Base-by-base conservation (phyloP, 2,888 invertebrate genomes). In the Neoascia interrupta region DNA sequence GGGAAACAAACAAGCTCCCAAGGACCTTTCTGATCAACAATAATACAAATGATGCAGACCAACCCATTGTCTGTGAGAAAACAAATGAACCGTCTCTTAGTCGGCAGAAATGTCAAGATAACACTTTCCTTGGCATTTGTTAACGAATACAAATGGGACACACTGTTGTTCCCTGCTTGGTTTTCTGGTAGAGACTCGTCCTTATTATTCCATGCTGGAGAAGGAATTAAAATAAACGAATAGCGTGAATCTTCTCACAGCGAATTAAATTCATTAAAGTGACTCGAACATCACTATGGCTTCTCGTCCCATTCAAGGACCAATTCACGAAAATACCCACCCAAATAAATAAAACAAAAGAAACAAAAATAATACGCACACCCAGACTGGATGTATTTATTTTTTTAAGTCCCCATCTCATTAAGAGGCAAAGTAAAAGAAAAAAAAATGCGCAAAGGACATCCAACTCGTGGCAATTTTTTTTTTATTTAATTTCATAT, bases 131-230 rank as follows among this genome's bases (percentile, higher is more conserved):
- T 61, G 61, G 54, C 43, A 51, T 56, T n/a, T 73, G 41, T 47
- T 72, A 79, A 79, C 73, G 79, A 79, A 79, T 73, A 79, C 66
- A 79, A 79, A 79, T 76, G 72, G 53, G 53, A 66, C 34, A 64
- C 31, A n/a, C n/a, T n/a, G 26, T 34, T 13, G 11, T 53, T 47
- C 16, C 16, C 23, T 15, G 34, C 19, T 49, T 2, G 18, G n/a
- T 43, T 23, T n/a, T 18, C 16, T 31, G n/a, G n/a, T n/a, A n/a
- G n/a, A n/a, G n/a, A n/a, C n/a, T n/a, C 41, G 47, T 56, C 54
- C 16, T 11, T 34, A n/a, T n/a, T 19, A 23, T 19, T 26, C 47
- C 13, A 21, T 49, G 36, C 49, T n/a, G n/a, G n/a, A n/a, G n/a
- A 74, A 43, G 61, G 68, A 79, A 68, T 73, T 72, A 49, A 76